phyloP scores from a whole-genome alignment of 2,113 vertebrate species.

The Ciconia maguari region DNA sequence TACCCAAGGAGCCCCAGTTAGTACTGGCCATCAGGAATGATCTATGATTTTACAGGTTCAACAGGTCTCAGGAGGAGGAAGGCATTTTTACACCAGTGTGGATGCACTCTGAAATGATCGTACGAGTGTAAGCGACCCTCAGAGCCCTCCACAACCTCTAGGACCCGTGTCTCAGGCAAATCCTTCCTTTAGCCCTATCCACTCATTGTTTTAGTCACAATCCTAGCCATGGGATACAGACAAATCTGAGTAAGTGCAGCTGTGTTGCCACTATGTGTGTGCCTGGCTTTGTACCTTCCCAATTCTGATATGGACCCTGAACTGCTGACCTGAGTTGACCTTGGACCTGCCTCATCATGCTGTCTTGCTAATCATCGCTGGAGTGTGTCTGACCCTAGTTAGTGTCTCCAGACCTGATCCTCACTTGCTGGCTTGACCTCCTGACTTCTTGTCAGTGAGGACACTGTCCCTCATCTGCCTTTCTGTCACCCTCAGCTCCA shows the following conservation, averaged over 20 bases:
- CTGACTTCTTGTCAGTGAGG: neutral
- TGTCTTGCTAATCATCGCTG: neutral
- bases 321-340: neutral
- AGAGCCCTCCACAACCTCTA: neutral
- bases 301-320: neutral
- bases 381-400: neutral
- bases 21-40: neutral
- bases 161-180: no score
- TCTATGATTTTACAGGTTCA: neutral
- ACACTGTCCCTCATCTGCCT: no score
- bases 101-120: neutral
- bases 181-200: neutral
- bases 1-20: neutral
- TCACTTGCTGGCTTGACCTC: neutral
- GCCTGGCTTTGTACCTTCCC: neutral
- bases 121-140: neutral
- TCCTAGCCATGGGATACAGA: no score
- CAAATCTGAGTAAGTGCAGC: neutral
- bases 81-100: neutral
- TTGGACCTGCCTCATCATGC: neutral
- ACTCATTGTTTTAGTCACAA: neutral
- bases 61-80: neutral
- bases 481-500: neutral
- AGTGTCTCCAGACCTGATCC: neutral
- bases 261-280: neutral